Conservation (phyloP, 2,113 vertebrate genomes). For the Hemicordylus capensis region DNA sequence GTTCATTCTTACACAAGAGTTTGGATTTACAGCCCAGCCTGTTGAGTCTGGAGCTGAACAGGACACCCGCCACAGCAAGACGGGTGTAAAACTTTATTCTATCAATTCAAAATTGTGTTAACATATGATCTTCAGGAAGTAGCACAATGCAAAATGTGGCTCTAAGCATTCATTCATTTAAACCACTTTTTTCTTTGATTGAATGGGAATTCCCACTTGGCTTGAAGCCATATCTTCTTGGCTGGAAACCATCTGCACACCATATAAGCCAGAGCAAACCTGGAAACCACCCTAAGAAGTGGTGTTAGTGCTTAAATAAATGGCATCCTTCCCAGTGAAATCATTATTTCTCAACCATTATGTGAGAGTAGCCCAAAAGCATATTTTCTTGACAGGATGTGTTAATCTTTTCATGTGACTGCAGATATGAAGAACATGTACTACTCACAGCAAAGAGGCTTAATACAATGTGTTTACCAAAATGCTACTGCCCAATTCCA, state of each 20-base stretch:
- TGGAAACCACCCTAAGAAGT: background rate
- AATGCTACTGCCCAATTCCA: background rate
- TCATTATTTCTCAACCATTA: background rate
- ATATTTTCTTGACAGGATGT: conserved; percentile 17
- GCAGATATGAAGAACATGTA: background rate
- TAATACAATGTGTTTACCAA: background rate
- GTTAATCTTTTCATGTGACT: background rate
- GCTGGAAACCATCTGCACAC: background rate
- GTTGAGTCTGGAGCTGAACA: conserved; percentile 1
- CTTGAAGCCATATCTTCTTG: background rate
- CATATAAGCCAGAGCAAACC: background rate
- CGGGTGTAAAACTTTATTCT: conserved; percentile 8
- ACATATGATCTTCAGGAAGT: background rate
- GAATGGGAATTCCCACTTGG: conserved; percentile 10
- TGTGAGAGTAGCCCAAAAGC: conserved; percentile 20
- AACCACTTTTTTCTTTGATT: background rate
- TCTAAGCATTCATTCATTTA: too few species aligned
- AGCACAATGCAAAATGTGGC: background rate
- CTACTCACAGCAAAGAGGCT: conserved; percentile 11
- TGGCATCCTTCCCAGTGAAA: background rate
- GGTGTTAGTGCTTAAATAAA: background rate
- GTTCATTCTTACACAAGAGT: background rate
- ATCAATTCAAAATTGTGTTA: background rate
- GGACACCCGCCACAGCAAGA: background rate
- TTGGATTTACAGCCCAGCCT: background rate